Conservation (phyloP, 2,888 invertebrate species). For the Sphinx pinastri region DNA sequence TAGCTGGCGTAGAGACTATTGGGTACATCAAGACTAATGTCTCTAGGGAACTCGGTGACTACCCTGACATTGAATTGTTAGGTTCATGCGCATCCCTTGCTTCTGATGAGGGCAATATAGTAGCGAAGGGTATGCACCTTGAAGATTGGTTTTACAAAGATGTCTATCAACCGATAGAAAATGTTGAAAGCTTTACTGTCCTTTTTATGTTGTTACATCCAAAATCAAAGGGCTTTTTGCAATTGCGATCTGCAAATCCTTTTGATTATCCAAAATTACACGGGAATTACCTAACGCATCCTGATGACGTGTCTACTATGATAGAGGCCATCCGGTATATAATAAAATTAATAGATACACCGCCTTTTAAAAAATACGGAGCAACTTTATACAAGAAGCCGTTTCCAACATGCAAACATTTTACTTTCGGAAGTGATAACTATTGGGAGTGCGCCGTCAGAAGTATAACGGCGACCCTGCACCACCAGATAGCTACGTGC, state of each 20-base stretch:
- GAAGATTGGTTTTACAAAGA: conserved; percentile 71
- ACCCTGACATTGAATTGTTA: conserved; percentile 87
- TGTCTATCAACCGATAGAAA: conserved; percentile 68
- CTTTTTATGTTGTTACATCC: conserved; percentile 85
- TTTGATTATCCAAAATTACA: conserved; percentile 86
- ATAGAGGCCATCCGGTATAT: conserved; percentile 84
- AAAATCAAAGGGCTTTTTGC: conserved; percentile 86
- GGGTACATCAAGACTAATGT: conserved; percentile 84
- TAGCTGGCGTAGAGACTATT: conserved; percentile 84
- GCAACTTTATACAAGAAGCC: conserved; percentile 80
- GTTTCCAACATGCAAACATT: conserved; percentile 81
- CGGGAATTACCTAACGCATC: conserved; percentile 88
- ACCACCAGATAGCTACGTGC: conserved; percentile 88
- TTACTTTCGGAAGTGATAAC: conserved; percentile 81
- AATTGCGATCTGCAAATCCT: conserved; percentile 86
- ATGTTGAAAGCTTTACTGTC: conserved; percentile 73
- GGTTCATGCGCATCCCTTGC: conserved; percentile 83
- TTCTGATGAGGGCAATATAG: conserved; percentile 79
- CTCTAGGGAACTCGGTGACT: conserved; percentile 78
- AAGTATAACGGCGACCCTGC: conserved; percentile 84
- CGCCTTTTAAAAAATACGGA: conserved; percentile 84
- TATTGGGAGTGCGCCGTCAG: conserved; percentile 88
- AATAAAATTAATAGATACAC: conserved; percentile 81
- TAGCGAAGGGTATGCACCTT: conserved; percentile 68
- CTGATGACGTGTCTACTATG: conserved; percentile 83